phyloP scores from a whole-genome alignment of 2,888 invertebrate species.

The Gymnocheta viridis region DNA sequence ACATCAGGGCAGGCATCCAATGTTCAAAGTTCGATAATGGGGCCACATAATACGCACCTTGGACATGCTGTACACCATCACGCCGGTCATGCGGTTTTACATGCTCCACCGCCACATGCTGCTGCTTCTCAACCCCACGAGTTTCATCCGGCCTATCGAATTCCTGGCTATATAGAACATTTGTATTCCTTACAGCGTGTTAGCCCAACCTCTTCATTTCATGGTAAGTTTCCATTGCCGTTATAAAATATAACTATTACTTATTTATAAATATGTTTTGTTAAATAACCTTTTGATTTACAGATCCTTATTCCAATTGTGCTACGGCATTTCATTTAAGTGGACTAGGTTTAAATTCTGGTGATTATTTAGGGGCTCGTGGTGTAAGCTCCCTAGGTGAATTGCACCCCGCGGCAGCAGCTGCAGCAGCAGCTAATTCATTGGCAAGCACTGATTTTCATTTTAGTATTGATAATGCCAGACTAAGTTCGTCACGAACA shows the following conservation, averaged over 20 bases:
- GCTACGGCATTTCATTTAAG: constrained; percentile 79
- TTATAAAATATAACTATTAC: background rate
- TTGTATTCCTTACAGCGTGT: constrained; percentile 88
- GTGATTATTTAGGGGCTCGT: constrained; percentile 85
- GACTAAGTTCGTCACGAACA: constrained; percentile 76
- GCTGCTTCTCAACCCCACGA: constrained; percentile 75
- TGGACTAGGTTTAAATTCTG: constrained; percentile 84
- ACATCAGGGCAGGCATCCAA: constrained; percentile 11
- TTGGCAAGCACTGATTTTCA: constrained; percentile 94
- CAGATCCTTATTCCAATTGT: constrained; percentile 78
- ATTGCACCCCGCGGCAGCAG: constrained; percentile 83
- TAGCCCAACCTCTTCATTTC: constrained; percentile 86
- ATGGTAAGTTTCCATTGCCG: constrained; percentile 83
- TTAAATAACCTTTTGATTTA: constrained; percentile 21
- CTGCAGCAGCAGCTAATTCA: constrained; percentile 83
- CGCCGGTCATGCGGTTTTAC: constrained; percentile 21
- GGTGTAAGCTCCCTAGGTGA: constrained; percentile 81
- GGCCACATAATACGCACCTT: constrained; percentile 50
- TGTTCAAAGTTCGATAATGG: constrained; percentile 30
- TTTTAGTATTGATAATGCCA: constrained; percentile 91
- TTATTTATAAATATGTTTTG: background rate
- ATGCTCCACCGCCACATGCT: constrained; percentile 70
- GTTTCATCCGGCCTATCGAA: constrained; percentile 87
- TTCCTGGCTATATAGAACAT: constrained; percentile 90
- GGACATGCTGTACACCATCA: constrained; percentile 58